Evolutionary conservation across 2,797 vertebrate species (phyloP), one percentile per base, ranked within the genome.

Genomic region (Dallia pectoralis): DNA sequence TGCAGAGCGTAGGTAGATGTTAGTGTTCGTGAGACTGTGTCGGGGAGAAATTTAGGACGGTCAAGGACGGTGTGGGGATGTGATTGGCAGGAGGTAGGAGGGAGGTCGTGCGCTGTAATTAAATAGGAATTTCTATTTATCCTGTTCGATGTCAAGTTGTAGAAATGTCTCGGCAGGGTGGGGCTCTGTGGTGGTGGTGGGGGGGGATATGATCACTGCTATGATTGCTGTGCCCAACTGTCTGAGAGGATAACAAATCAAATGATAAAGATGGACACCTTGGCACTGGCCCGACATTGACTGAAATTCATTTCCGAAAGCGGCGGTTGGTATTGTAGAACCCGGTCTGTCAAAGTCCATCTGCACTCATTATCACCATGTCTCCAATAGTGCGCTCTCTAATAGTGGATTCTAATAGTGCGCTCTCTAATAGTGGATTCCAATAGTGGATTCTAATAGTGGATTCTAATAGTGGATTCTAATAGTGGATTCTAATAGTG

Each of bases 241-340:
- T 87, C 88, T 64, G 49, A 89, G 77, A 78, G 85, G 83, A 91
- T 91, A 89, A 91, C 87, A 91, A 90, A 93, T 93, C 86, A 89
- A 91, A 92, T 91, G 89, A 91, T 83, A 79, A 87, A 89, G 82
- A 88, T 85, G 85, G 88, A 89, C 88, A 85, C 75, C 64, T 64
- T 69, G 71, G 83, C 80, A 78, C 82, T 83, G 85, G 86, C 83
- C 77, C 79, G 22, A 12, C 29, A 62, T 80, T 9, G 68, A 84
- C 85, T 88, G 79, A 86, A 90, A 90, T 88, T 89, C 90, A 91
- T 92, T 89, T 86, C 84, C 77, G 80, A 86, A 80, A 85, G 86
- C 73, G 67, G 82, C 76, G 84, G 84, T 86, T 86, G 85, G 89
- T 90, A 88, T 86, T 83, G 84, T 82, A 7, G 47, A 69, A 81